phyloP scores from a whole-genome alignment of 2,888 invertebrate species.

The Toxonevra muliebris region DNA sequence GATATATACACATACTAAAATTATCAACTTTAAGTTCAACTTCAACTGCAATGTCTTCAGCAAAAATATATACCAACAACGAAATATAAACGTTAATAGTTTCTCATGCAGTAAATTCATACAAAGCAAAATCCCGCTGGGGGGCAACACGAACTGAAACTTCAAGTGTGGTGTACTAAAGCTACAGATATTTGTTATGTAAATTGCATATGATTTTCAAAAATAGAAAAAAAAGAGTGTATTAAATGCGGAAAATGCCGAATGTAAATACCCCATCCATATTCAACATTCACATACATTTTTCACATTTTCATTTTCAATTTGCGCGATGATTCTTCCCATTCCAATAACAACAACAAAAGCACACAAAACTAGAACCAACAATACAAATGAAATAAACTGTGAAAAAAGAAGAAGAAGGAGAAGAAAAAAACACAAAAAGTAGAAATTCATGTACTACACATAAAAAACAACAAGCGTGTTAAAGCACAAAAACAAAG shows the following conservation, averaged over 20 bases:
- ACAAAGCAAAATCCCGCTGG: too few species aligned
- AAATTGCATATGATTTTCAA: too few species aligned
- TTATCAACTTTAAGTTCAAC: background rate
- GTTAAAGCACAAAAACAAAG: slow-evolving; percentile 24
- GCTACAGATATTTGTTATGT: too few species aligned
- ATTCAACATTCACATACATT: too few species aligned
- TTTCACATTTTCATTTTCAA: slow-evolving; percentile 3
- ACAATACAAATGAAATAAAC: background rate
- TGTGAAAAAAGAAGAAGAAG: background rate
- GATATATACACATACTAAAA: too few species aligned
- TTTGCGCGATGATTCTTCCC: background rate
- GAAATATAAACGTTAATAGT: background rate
- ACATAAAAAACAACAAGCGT: slow-evolving; percentile 2
- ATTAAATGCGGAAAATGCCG: too few species aligned
- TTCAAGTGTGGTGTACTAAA: too few species aligned
- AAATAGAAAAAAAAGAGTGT: too few species aligned
- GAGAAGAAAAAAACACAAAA: background rate
- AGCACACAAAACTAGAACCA: background rate
- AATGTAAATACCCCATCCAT: too few species aligned
- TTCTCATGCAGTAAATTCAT: too few species aligned
- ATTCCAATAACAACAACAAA: background rate
- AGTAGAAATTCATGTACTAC: too few species aligned
- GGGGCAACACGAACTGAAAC: background rate
- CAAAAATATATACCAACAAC: background rate
- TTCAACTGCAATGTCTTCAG: background rate